Base-by-base conservation (phyloP, 2,888 invertebrate species). In the Meiosimyza decipiens region DNA sequence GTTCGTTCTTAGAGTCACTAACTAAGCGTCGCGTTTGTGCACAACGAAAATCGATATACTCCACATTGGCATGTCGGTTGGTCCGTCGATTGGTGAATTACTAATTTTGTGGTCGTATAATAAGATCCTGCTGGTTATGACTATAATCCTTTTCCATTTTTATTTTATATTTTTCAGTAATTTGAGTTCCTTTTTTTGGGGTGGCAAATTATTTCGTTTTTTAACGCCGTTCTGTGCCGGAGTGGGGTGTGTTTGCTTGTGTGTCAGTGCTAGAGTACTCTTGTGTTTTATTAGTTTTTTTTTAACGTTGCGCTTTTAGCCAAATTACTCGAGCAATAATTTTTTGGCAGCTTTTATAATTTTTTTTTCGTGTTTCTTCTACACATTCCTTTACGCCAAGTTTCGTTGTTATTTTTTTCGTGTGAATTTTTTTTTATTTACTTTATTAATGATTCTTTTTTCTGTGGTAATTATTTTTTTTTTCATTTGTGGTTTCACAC, bases 281-380 rank as follows among this genome's bases (percentile, higher is more conserved):
- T 40, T 9, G 9, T 40, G 40, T 4, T 40, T 40, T 7, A 40
- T 40, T 7, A 40, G 40, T 40, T 6, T 40, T 40, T 40, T 40
- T 40, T 40, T 40, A 40, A 9, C 40, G 40, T 33, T 67, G 74
- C 75, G 81, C 82, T 82, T 80, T 82, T 80, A 82, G 81, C 78
- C 82, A 82, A 82, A 81, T 81, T 81, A 77, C 73, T 74, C 51
- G n/a, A 57, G 33, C 66, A 47, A 33, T 55, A 15, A 16, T 28
- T n/a, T 28, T 18, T 65, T 62, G 72, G 50, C 69, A 59, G n/a
- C 15, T 18, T 13, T 52, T 15, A 13, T 6, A 13, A 55, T 55
- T 52, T 15, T 63, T 18, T 16, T 55, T 13, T 16, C n/a, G 18
- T 67, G 6, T 55, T 12, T 59, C 47, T 51, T 22, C 18, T 50